Evolutionary conservation across 2,888 invertebrate species (phyloP).

Genomic region (Geophilus truncorum): DNA sequence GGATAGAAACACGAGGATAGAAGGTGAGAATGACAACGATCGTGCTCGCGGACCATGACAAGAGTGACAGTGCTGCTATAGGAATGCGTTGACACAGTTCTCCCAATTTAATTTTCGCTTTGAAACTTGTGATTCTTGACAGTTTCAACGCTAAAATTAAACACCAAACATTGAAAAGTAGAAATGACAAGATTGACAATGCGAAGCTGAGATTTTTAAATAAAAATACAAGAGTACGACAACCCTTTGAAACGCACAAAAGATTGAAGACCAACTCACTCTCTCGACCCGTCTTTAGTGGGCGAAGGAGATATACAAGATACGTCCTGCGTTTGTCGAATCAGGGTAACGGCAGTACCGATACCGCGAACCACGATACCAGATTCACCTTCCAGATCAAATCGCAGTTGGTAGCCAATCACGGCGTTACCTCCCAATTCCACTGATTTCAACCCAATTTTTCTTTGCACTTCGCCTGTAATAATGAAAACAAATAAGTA

Average conservation of each 20-base stretch:
- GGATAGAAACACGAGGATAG: neutral
- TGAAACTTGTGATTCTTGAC: neutral
- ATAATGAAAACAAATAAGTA: neutral
- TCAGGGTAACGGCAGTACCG: slow-evolving; percentile 76
- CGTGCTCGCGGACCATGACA: neutral
- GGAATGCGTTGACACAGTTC: neutral
- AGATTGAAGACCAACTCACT: slow-evolving; percentile 44
- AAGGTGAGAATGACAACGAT: neutral
- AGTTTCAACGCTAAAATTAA: neutral
- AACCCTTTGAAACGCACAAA: neutral
- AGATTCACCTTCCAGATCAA: slow-evolving; percentile 94
- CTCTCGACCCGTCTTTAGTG: slow-evolving; percentile 41
- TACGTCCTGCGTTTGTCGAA: slow-evolving; percentile 37
- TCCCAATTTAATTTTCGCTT: neutral
- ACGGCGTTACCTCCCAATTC: slow-evolving; percentile 93
- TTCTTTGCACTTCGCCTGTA: slow-evolving; percentile 77
- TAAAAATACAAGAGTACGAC: neutral
- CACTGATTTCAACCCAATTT: slow-evolving; percentile 86
- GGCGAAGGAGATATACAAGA: slow-evolving; percentile 35
- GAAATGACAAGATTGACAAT: neutral
- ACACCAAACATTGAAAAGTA: neutral
- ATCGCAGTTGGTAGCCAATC: slow-evolving; percentile 86
- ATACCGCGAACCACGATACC: slow-evolving; percentile 94
- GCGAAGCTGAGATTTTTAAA: neutral
- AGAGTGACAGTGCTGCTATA: neutral